These are phyloP conservation scores for Laticauda colubrina DNA, from an alignment of 2,113 vertebrate genomes.

Conservation along the genomic window DNA sequence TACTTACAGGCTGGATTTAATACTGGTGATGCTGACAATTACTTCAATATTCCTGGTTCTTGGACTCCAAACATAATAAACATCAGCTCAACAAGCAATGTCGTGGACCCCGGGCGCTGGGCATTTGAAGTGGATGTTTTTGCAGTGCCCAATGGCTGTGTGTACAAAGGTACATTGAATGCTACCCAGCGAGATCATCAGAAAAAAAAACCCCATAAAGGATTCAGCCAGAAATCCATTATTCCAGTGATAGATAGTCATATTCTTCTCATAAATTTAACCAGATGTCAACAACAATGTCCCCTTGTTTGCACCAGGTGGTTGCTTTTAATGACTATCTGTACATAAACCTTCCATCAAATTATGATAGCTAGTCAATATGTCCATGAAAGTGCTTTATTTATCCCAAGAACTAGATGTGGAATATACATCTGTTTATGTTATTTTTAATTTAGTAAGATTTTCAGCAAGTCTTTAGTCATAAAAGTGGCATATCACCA, in stretches of 20 bases:
- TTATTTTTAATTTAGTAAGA: neutral
- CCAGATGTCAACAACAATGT: neutral
- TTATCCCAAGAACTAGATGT: neutral
- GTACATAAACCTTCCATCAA: neutral
- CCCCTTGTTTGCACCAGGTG: neutral
- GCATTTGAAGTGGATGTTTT: conserved; percentile 8
- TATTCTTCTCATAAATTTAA: neutral
- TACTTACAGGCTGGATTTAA: conserved; percentile 24
- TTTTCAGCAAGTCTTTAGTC: neutral
- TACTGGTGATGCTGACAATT: conserved; percentile 13
- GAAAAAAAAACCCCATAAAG: neutral
- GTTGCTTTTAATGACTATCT: neutral
- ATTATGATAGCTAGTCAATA: neutral
- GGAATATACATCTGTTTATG: neutral
- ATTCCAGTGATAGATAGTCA: neutral
- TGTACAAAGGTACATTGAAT: neutral
- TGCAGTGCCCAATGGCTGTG: conserved; percentile 5
- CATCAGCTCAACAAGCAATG: conserved; percentile 14
- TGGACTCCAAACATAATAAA: conserved; percentile 1
- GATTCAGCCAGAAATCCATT: neutral
- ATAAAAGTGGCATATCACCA: neutral
- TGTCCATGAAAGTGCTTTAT: neutral
- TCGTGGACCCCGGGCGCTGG: conserved; percentile 8
- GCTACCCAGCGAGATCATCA: neutral
- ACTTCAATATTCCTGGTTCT: conserved; percentile 34